Conservation (phyloP, 2,797 vertebrate genomes). For the Poecile montanus region DNA sequence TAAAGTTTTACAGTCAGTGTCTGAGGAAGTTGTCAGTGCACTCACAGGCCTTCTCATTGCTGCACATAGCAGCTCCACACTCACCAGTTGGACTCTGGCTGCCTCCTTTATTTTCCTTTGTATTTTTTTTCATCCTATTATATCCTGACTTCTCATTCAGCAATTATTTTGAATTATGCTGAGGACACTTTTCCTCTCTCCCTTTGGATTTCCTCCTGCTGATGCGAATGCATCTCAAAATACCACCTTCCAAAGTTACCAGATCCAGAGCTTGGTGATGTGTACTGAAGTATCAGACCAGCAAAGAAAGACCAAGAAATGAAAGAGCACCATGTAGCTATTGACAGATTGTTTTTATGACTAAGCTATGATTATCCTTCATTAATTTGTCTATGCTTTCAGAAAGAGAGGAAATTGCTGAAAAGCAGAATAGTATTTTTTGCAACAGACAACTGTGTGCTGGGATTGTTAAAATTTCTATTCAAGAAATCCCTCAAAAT, state of each 20-base stretch:
- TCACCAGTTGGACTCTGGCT: neutral
- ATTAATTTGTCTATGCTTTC: conserved; percentile 40
- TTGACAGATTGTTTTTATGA: conserved; percentile 39
- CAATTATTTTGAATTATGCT: conserved; percentile 7
- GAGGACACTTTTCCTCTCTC: neutral
- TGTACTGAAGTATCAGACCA: neutral
- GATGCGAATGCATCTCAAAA: neutral
- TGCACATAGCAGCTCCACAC: neutral
- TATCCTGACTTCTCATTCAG: neutral
- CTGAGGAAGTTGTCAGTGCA: neutral
- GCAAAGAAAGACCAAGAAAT: neutral
- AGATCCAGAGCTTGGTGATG: neutral
- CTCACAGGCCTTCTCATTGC: neutral
- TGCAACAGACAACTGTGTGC: neutral
- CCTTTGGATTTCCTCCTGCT: conserved; percentile 2
- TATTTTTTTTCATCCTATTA: neutral
- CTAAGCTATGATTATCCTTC: conserved; percentile 12
- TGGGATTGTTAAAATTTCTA: neutral
- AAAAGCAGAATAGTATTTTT: conserved; percentile 14
- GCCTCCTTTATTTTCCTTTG: neutral
- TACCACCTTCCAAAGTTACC: neutral
- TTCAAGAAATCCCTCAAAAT: neutral
- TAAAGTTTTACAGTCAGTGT: neutral
- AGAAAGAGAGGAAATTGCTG: conserved; percentile 21
- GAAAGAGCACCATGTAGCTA: conserved; percentile 14